These are phyloP conservation scores for Podiceps cristatus DNA, from an alignment of 2,113 vertebrate species.

Conservation along the genomic window DNA sequence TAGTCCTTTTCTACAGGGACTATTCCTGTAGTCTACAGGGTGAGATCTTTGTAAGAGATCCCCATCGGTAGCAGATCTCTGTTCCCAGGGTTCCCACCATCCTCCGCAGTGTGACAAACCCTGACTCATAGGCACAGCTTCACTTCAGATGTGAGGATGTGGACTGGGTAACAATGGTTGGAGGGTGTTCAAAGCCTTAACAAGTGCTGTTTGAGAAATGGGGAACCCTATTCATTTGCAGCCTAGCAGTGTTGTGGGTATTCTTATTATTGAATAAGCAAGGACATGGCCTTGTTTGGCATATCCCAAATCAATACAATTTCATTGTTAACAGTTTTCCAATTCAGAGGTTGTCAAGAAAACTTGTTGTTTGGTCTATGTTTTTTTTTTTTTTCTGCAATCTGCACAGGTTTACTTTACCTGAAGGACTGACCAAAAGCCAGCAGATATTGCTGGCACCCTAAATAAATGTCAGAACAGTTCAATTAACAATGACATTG, in stretches of 20 bases:
- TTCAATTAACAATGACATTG: neutral
- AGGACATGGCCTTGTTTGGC: neutral
- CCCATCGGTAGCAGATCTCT: neutral
- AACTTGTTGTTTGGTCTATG: neutral
- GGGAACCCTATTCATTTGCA: neutral
- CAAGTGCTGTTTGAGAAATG: neutral
- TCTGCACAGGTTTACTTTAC: neutral
- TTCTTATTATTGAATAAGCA: neutral
- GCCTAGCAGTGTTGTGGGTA: neutral
- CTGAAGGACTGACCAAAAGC: neutral
- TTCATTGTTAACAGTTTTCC: neutral
- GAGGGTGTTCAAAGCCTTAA: neutral
- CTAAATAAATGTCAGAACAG: neutral
- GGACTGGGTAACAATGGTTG: neutral
- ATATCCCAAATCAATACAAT: neutral
- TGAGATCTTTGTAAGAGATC: neutral
- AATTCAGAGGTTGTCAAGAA: neutral
- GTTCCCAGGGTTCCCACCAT: neutral
- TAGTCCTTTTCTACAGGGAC: no score
- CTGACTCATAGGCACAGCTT: neutral
- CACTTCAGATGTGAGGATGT: neutral
- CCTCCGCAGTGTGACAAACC: neutral
- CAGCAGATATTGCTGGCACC: neutral
- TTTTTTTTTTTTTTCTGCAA: fast-evolving
- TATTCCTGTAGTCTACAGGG: no score